A percentile compares a stretch with the other conserved stretches of the same genome.
These are phyloP conservation scores for Belonocnema kinseyi DNA, from an alignment of 1,140 invertebrate species.

Conservation along the genomic window DNA sequence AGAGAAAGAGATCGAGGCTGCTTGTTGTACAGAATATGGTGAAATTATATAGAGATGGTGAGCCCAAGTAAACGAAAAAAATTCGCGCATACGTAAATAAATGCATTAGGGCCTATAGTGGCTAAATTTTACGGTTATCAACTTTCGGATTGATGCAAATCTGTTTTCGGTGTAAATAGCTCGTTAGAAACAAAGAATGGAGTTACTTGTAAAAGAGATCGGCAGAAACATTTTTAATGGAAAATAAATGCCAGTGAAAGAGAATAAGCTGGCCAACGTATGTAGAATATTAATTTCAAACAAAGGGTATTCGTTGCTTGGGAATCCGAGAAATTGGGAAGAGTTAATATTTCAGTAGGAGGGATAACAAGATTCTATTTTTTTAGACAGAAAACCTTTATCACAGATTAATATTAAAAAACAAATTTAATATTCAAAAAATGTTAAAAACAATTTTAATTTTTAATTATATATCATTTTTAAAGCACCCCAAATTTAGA, in stretches of 20 bases:
- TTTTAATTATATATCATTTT: too few relatives aligned
- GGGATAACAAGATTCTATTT: too few relatives aligned
- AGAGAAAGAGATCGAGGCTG: neutral
- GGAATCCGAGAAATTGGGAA: neutral
- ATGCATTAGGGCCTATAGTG: constrained; percentile 1
- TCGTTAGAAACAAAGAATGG: constrained; percentile 3
- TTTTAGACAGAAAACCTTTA: too few relatives aligned
- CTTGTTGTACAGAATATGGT: neutral
- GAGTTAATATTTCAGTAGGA: too few relatives aligned
- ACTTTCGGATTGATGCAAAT: neutral
- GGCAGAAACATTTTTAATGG: neutral
- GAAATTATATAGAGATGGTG: neutral
- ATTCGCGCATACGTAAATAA: neutral
- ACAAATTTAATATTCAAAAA: too few relatives aligned
- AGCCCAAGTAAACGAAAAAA: neutral
- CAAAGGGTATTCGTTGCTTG: neutral
- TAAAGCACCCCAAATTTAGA: too few relatives aligned
- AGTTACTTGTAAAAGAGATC: neutral
- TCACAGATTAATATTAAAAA: too few relatives aligned
- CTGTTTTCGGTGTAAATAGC: neutral
- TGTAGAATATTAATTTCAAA: neutral
- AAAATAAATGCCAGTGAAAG: neutral
- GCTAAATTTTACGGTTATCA: constrained; percentile 14
- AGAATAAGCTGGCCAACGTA: neutral
- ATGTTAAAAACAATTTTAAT: too few relatives aligned